A percentile compares a stretch with the other conserved stretches of the same genome.
phyloP scores from a whole-genome alignment of 2,113 vertebrate genomes.

The Agelaius phoeniceus region DNA sequence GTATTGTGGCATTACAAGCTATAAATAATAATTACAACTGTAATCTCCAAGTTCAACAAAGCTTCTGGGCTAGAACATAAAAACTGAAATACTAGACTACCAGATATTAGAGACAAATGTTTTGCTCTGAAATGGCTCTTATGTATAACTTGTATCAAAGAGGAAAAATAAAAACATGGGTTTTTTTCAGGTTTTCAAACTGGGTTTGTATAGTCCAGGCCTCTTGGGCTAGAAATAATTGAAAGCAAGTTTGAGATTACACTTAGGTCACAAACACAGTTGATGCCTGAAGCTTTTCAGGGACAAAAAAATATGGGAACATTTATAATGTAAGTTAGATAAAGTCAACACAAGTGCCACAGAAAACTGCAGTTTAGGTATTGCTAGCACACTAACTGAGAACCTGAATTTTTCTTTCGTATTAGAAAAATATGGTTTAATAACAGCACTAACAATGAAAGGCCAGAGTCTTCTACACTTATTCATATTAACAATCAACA shows the following conservation, averaged over 20 bases:
- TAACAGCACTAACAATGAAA: background rate
- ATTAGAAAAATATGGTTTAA: constrained; percentile 40
- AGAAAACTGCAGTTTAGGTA: constrained; percentile 36
- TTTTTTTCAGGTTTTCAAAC: constrained; percentile 48
- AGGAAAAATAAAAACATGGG: constrained; percentile 29
- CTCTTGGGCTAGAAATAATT: constrained; percentile 76
- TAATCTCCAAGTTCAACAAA: constrained; percentile 41
- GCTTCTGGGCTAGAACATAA: constrained; percentile 48
- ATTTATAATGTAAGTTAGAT: constrained; percentile 64
- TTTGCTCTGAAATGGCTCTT: constrained; percentile 41
- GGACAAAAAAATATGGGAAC: constrained; percentile 51
- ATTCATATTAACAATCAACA: background rate
- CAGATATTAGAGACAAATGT: constrained; percentile 39
- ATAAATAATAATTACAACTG: constrained; percentile 35
- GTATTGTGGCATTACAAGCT: background rate
- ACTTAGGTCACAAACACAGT: constrained; percentile 64
- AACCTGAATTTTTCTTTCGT: background rate
- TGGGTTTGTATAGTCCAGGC: constrained; percentile 60
- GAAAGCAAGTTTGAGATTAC: constrained; percentile 73
- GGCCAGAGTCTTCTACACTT: background rate
- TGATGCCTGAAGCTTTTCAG: constrained; percentile 69
- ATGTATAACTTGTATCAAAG: constrained; percentile 25
- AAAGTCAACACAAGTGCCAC: constrained; percentile 51
- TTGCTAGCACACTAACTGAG: constrained; percentile 5
- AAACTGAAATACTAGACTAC: constrained; percentile 34